phyloP scores from a whole-genome alignment of 2,113 vertebrate species.

The Ramphastos sulfuratus region DNA sequence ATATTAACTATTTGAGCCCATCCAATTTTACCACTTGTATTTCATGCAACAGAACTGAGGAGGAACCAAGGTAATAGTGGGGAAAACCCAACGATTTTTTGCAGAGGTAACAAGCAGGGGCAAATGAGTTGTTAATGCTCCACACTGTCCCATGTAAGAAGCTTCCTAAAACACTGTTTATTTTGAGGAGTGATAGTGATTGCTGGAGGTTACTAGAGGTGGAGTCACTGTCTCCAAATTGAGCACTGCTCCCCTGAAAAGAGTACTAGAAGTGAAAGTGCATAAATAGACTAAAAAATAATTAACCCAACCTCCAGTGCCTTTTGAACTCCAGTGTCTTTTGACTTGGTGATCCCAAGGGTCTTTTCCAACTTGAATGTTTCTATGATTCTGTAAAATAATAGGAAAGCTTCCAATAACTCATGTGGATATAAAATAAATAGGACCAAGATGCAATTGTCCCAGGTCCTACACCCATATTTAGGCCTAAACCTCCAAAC shows the following conservation, averaged over 20 bases:
- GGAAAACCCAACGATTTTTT: not conserved
- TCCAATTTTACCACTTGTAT: conserved; percentile 29
- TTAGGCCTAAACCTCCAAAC: not conserved
- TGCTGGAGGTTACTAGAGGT: not conserved
- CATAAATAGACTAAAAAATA: not conserved
- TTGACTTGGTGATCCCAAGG: too few relatives aligned
- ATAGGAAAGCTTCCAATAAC: not conserved
- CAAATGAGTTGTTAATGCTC: not conserved
- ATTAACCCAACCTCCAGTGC: not conserved
- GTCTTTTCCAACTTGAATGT: too few relatives aligned
- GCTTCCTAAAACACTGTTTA: not conserved
- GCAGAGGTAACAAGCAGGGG: not conserved
- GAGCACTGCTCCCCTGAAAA: not conserved
- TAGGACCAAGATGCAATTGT: not conserved
- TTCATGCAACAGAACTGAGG: conserved; percentile 58
- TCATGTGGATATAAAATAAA: not conserved
- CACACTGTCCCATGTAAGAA: not conserved
- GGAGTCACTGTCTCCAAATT: not conserved
- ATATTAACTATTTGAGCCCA: not conserved
- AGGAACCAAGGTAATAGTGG: conserved; percentile 30
- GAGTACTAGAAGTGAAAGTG: not conserved
- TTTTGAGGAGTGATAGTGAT: not conserved
- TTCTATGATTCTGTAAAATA: not conserved
- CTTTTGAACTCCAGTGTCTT: not conserved
- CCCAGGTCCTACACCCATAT: rapidly evolving